Evolutionary conservation across 2,113 vertebrate species (phyloP), one percentile per base, ranked within the genome.

Genomic region (Neofelis nebulosa): DNA sequence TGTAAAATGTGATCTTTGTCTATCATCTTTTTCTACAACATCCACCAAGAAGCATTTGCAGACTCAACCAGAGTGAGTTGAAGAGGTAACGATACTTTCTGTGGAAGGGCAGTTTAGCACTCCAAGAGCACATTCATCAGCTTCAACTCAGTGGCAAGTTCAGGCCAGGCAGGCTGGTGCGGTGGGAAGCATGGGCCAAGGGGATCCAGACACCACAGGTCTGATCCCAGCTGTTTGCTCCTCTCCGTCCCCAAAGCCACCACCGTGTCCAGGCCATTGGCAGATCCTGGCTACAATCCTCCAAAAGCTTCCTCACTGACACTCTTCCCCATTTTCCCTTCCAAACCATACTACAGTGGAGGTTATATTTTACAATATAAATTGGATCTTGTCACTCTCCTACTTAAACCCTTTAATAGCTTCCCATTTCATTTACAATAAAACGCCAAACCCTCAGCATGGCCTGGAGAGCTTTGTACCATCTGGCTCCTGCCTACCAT

Each of bases 401-500:
- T 82, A 81, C 91, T 81, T 65, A 95, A 94, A 91, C 23, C 76
- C 45, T 92, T 97, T 94, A 96, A 94, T 87, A 96, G 94, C 76
- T 97, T 98, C 84, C 95, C 91, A 81, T 97, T 98, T 94, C 94
- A 95, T 89, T 97, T 93, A 96, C 90, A 97, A 86, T 96, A 93
- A 97, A 97, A 92, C 21, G 1, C 66, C 87, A 95, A 95, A 78
- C 80, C 92, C 84, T 91, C 61, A 63, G 78, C 90, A 95, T 94
- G 95, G 91, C 96, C 96, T 81, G 82, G 74, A 96, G 97, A 97
- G 65, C 38, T 96, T 79, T 57, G 55, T 9, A 85, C 96, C 97
- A 98, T 96, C 94, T 94, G 87, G 92, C 91, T 96, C 57, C 74
- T 95, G 86, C 91, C 89, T 81, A 52, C 74, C 41, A 48, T 87